Evolutionary conservation across 2,888 invertebrate genomes (phyloP).

Genomic region (Sericinus montela): DNA sequence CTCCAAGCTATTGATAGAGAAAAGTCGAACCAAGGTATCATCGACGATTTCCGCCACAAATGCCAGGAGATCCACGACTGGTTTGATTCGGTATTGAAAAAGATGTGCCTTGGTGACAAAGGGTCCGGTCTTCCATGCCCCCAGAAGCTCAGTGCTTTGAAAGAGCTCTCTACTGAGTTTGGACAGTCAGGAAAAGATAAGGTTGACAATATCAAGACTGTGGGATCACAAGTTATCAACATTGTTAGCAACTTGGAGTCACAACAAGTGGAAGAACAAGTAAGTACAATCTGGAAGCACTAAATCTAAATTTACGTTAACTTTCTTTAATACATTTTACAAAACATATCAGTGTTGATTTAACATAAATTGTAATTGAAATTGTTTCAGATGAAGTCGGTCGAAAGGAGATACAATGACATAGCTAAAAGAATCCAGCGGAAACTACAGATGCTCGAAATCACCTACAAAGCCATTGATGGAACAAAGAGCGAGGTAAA

Average conservation of each 20-base stretch:
- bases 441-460: conserved; percentile 90
- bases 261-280: conserved; percentile 94
- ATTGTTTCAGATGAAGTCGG: conserved; percentile 82
- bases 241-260: conserved; percentile 92
- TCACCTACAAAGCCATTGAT: conserved; percentile 90
- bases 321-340: too few relatives aligned
- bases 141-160: conserved; percentile 87
- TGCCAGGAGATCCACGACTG: conserved; percentile 89
- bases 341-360: too few relatives aligned
- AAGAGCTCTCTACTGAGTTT: conserved; percentile 86
- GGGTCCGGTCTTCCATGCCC: conserved; percentile 90
- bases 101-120: conserved; percentile 90
- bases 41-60: conserved; percentile 87
- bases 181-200: conserved; percentile 85
- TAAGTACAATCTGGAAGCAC: conserved; percentile 35
- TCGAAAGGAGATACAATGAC: conserved; percentile 91
- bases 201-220: conserved; percentile 84
- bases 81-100: conserved; percentile 89
- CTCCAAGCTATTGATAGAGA: conserved; percentile 86
- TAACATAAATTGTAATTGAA: neutral
- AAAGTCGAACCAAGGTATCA: conserved; percentile 85
- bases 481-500: conserved; percentile 89
- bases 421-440: conserved; percentile 90
- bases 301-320: too few relatives aligned
- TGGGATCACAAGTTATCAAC: conserved; percentile 85